Evolutionary conservation across 2,888 invertebrate genomes (phyloP).

Genomic region (Sesia bembeciformis): DNA sequence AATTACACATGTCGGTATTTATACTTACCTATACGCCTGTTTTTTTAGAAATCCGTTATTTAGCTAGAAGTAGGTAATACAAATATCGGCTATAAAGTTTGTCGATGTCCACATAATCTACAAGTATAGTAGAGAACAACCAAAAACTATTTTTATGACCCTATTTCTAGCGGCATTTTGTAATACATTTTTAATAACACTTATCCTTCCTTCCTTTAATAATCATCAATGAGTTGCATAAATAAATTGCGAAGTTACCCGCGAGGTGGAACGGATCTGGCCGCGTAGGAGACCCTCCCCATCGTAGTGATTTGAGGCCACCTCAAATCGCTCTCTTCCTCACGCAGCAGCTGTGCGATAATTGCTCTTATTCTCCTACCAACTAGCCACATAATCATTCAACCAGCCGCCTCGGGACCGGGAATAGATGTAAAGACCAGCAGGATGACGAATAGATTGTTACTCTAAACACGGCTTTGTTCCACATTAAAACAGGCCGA

Average conservation of each 20-base stretch:
- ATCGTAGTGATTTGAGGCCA: conserved; percentile 66
- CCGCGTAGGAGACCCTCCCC: conserved; percentile 60
- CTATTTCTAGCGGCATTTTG: not conserved
- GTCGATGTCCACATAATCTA: too few species aligned
- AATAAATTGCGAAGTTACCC: conserved; percentile 28
- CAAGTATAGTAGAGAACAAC: too few species aligned
- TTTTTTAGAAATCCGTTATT: too few species aligned
- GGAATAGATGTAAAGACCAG: conserved; percentile 33
- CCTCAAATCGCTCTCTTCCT: conserved; percentile 68
- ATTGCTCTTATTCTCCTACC: conserved; percentile 42
- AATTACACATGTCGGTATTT: too few species aligned
- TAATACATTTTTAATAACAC: conserved; percentile 1
- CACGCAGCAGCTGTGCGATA: conserved; percentile 36
- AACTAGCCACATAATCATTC: conserved; percentile 42
- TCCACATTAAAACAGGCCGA: not conserved
- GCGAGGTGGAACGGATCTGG: conserved; percentile 45
- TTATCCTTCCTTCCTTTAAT: not conserved
- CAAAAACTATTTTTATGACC: too few species aligned
- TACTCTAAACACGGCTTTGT: not conserved
- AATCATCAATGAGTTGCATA: conserved; percentile 22
- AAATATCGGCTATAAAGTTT: too few species aligned
- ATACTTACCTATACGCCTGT: too few species aligned
- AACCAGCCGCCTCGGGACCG: conserved; percentile 31
- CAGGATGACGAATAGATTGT: conserved; percentile 35
- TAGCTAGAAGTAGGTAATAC: too few species aligned